These are phyloP conservation scores for Timema cristinae DNA, from an alignment of 2,888 invertebrate species.

Conservation along the genomic window DNA sequence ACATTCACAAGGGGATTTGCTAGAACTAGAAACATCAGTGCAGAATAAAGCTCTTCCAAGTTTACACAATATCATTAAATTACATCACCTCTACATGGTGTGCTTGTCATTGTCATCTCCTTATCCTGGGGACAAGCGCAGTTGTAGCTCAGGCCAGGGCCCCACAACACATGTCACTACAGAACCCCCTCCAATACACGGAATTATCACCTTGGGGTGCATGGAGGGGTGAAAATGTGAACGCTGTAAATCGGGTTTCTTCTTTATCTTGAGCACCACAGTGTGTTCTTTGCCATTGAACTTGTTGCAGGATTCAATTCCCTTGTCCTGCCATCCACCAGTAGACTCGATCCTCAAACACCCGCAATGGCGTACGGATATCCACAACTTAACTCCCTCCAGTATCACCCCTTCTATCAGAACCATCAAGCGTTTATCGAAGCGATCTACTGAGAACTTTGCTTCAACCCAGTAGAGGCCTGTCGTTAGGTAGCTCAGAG, in stretches of 20 bases:
- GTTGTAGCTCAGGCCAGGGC: constrained; percentile 52
- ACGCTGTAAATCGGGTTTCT: constrained; percentile 56
- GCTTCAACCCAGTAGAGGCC: constrained; percentile 91
- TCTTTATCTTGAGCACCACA: constrained; percentile 47
- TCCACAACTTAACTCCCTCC: constrained; percentile 63
- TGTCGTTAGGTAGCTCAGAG: constrained; percentile 73
- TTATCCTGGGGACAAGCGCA: constrained; percentile 79
- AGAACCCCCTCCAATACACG: constrained; percentile 59
- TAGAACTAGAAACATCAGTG: no score
- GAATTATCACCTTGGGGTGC: constrained; percentile 47
- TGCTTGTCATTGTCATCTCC: constrained; percentile 52
- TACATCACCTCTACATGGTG: constrained; percentile 53
- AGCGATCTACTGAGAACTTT: constrained; percentile 61
- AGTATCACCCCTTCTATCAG: constrained; percentile 60
- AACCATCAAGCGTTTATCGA: constrained; percentile 61
- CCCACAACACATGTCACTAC: constrained; percentile 76
- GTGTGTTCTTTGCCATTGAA: constrained; percentile 62
- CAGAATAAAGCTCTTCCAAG: no score
- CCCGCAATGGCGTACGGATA: constrained; percentile 76
- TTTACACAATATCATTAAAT: not conserved
- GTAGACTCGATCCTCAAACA: constrained; percentile 83
- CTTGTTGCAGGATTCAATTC: constrained; percentile 74
- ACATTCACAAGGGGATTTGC: no score
- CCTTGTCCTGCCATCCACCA: constrained; percentile 85
- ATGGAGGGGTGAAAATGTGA: constrained; percentile 70